phyloP scores from a whole-genome alignment of 2,888 invertebrate species.

The Acrobasis consociella region DNA sequence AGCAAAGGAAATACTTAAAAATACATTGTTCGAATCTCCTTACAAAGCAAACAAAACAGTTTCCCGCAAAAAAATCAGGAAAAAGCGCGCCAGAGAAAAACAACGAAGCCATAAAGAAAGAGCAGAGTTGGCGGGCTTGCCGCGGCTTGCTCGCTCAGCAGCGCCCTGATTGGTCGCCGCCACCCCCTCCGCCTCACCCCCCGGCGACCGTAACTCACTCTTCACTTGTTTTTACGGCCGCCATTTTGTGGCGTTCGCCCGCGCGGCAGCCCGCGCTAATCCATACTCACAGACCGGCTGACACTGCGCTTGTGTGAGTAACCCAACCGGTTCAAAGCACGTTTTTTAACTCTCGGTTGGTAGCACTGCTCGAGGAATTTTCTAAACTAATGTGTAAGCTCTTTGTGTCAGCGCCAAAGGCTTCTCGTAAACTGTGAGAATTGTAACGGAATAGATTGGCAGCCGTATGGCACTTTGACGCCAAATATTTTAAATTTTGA shows the following conservation, averaged over 20 bases:
- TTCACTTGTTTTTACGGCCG: constrained; percentile 82
- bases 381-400: constrained; percentile 35
- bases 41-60: constrained; percentile 79
- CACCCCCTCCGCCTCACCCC: constrained; percentile 44
- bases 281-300: constrained; percentile 51
- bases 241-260: constrained; percentile 82
- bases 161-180: constrained; percentile 69
- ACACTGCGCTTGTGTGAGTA: constrained; percentile 59
- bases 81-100: constrained; percentile 79
- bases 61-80: constrained; percentile 74
- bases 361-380: constrained; percentile 28
- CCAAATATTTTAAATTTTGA: constrained; percentile 8
- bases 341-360: constrained; percentile 18
- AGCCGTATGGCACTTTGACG: background rate
- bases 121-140: constrained; percentile 77
- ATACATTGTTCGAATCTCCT: constrained; percentile 67
- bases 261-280: constrained; percentile 75
- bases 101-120: constrained; percentile 79
- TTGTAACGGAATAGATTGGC: constrained; percentile 8
- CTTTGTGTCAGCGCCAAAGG: constrained; percentile 37
- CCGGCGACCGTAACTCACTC: constrained; percentile 77
- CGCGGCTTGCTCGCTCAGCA: constrained; percentile 70
- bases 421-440: constrained; percentile 27
- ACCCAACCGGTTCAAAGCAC: constrained; percentile 46
- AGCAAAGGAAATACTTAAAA: constrained; percentile 62